Conservation (phyloP, 2,797 vertebrate species). For the Ctenochaetus hawaiiensis region DNA sequence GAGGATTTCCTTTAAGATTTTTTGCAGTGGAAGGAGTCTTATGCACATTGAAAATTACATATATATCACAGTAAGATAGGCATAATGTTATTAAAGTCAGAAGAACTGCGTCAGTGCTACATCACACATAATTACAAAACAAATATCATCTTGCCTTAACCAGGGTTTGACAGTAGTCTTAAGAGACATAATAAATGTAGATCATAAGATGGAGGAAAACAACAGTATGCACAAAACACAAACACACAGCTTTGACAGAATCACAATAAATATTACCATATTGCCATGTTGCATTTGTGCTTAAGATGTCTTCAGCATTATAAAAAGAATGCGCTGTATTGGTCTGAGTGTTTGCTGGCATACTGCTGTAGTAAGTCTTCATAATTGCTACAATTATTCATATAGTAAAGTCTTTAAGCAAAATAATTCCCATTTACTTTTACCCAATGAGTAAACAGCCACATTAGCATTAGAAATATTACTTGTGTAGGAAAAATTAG, state of each 20-base stretch:
- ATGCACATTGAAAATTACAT: constrained; percentile 50
- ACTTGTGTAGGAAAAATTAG: constrained; percentile 42
- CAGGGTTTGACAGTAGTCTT: constrained; percentile 35
- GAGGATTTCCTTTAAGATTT: constrained; percentile 8
- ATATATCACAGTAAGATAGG: constrained; percentile 69
- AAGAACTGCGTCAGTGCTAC: constrained; percentile 69
- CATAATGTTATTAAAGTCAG: constrained; percentile 55
- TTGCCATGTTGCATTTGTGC: constrained; percentile 68
- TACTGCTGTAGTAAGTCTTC: constrained; percentile 33
- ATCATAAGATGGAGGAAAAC: constrained; percentile 44
- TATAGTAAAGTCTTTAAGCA: constrained; percentile 26
- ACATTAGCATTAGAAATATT: constrained; percentile 52
- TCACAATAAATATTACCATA: constrained; percentile 60
- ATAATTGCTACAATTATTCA: constrained; percentile 64
- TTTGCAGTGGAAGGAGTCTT: constrained; percentile 36
- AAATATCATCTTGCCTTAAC: constrained; percentile 47
- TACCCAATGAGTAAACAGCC: constrained; percentile 31
- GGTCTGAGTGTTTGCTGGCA: constrained; percentile 48
- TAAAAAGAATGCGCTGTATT: constrained; percentile 33
- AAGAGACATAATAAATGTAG: constrained; percentile 46
- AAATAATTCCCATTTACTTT: constrained; percentile 23
- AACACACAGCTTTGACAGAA: constrained; percentile 58
- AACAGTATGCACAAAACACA: constrained; percentile 64
- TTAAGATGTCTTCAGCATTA: constrained; percentile 38
- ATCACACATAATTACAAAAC: constrained; percentile 66